Evolutionary conservation across 2,797 vertebrate genomes (phyloP), one percentile per base, ranked within the genome.

Genomic region (Megalops cyprinoides): DNA sequence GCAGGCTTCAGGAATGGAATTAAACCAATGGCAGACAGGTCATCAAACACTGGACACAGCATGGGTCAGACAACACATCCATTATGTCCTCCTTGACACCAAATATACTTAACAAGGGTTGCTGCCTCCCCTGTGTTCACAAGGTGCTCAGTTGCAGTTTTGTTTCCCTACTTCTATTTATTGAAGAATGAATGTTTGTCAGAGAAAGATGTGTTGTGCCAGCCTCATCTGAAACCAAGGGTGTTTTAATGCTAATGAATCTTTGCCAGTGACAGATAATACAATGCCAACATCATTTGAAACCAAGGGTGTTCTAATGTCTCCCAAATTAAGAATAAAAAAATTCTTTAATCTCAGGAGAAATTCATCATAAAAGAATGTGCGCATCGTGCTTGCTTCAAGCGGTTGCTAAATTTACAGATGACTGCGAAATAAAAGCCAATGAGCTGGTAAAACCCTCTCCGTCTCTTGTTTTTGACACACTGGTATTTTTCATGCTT

Each of bases 331-430:
- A n/a, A n/a, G n/a, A n/a, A n/a, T n/a, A n/a, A n/a, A n/a, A n/a
- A n/a, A n/a, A n/a, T n/a, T 67, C 62, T 18, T 37, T 18, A 78
- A 56, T 46, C 82, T 37, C 55, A 28, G 15, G 37, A 79, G 75
- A 53, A 48, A 76, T 76, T 44, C 25, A 25, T 71, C 65, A 80
- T 76, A 7, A 77, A 82, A 60, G n/a, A 71, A 14, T 56, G 23
- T 46, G 14, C 12, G 62, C 25, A 71, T 79, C 44, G 58, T 39
- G 56, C 55, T 81, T 34, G 46, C 65, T 83, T 69, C 79, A 78
- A 81, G 65, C 62, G 81, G 81, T 53, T 86, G 82, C 85, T 74
- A 73, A 81, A 80, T 76, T 56, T 82, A 56, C 37, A 82, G 82
- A 74, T 56, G 67, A 87, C 78, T 62, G 53, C n/a, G 74, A 71